Base-by-base conservation (phyloP, 2,888 invertebrate genomes). In the Kuschelorhynchus macadamiae region DNA sequence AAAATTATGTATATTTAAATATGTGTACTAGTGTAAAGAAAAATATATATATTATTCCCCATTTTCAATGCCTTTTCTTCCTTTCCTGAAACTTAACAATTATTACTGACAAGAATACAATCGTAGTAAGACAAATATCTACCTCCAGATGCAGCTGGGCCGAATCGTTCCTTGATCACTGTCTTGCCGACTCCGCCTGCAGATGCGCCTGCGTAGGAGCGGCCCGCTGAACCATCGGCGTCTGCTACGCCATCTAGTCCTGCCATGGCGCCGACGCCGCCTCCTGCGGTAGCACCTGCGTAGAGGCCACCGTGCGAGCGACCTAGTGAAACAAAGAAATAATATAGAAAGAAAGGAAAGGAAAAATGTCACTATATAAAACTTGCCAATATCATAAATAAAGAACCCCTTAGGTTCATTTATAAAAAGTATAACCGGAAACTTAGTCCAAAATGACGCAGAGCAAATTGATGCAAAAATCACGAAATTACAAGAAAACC, bases 221-320 rank as follows among this genome's bases (percentile, higher is more conserved):
- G 16, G 16, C 71, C 68, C 20, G 21, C 32, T 1, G 73, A 65
- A 39, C 72, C 74, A 32, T 55, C 66, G 3, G 63, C 74, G 3
- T 71, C 68, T 46, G 86, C 80, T 20, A 78, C 79, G n/a, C 89
- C 89, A 8, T 81, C 85, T 0, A 88, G 80, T 11, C 87, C 87
- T 1, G 88, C 86, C 18, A 82, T 80, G 0, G 88, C 88, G 12
- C 82, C 82, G 0, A 87, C 81, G 50, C 85, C 85, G n/a, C 85
- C 87, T 7, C 88, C 88, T 32, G 88, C 87, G 1, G 88, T 88
- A 0, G 89, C 89, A 30, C 87, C 88, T 41, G 90, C 89, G 63
- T 84, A 56, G 7, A 60, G 60, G n/a, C 49, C 60, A 1, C 60
- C 60, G 12, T 41, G 7, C 0, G 50, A 50, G 14, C 60, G 60